phyloP scores from a whole-genome alignment of 2,797 vertebrate genomes.

The Gymnopithys bicolor region DNA sequence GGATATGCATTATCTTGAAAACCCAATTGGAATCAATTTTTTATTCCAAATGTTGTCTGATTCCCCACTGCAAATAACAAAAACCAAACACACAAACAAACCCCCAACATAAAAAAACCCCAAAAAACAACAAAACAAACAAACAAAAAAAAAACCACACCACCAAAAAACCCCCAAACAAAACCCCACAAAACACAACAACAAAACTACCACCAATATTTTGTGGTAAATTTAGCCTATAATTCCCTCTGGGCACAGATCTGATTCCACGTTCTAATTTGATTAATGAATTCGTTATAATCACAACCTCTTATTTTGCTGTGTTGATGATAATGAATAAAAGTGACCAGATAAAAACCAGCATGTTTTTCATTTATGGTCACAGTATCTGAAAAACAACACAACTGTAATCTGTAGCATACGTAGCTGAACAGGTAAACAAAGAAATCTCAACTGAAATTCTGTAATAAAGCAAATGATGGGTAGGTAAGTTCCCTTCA shows the following conservation, averaged over 20 bases:
- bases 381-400: neutral
- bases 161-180: no score
- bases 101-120: neutral
- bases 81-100: neutral
- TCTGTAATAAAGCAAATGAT: neutral
- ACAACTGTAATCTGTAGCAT: neutral
- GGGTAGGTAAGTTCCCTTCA: neutral
- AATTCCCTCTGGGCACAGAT: neutral
- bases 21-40: neutral
- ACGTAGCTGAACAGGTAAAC: neutral
- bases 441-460: neutral
- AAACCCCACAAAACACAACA: neutral
- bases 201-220: accelerated
- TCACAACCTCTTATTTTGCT: neutral
- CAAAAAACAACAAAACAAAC: no score
- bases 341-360: neutral
- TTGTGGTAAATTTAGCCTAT: neutral
- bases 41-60: neutral
- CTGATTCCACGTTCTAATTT: neutral
- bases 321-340: neutral
- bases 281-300: neutral
- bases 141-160: no score
- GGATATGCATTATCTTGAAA: neutral
- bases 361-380: neutral
- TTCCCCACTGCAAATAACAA: neutral